Conservation (phyloP, 2,888 invertebrate species). For the Ferdinandea cuprea region DNA sequence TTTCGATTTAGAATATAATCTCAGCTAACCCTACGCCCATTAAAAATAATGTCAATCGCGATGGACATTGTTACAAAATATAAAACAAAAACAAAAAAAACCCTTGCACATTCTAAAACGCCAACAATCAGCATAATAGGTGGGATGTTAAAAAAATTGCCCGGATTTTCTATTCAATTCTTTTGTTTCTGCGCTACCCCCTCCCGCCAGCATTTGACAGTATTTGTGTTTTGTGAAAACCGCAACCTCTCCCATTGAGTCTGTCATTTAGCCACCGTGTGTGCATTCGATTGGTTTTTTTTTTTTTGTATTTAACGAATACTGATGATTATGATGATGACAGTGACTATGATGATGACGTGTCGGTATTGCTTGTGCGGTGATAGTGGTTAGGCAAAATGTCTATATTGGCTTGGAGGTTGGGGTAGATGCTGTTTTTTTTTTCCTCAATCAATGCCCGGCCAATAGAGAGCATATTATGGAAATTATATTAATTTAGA, state of each 20-base stretch:
- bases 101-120: slow-evolving; percentile 4
- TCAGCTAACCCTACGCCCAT: slow-evolving; percentile 26
- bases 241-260: slow-evolving; percentile 23
- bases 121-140: slow-evolving; percentile 66
- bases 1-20: slow-evolving; percentile 2
- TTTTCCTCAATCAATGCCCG: background rate
- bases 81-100: too few species aligned
- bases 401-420: slow-evolving; percentile 13
- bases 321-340: slow-evolving; percentile 51
- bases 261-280: slow-evolving; percentile 37
- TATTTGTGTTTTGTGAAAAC: slow-evolving; percentile 56
- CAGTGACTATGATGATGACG: slow-evolving; percentile 43
- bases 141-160: slow-evolving; percentile 40
- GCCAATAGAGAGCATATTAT: slow-evolving; percentile 31
- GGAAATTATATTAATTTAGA: slow-evolving; percentile 51
- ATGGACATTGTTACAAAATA: slow-evolving; percentile 25
- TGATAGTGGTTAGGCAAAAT: slow-evolving; percentile 9
- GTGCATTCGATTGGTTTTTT: slow-evolving; percentile 42
- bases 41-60: slow-evolving; percentile 66
- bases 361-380: slow-evolving; percentile 12
- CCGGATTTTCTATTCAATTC: slow-evolving; percentile 60
- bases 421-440: background rate
- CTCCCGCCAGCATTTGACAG: slow-evolving; percentile 16
- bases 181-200: slow-evolving; percentile 49
- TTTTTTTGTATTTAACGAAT: slow-evolving; percentile 11